Conservation (phyloP, 37 sponge, comb jelly and placozoan genomes). For the Tethya wilhelma region DNA sequence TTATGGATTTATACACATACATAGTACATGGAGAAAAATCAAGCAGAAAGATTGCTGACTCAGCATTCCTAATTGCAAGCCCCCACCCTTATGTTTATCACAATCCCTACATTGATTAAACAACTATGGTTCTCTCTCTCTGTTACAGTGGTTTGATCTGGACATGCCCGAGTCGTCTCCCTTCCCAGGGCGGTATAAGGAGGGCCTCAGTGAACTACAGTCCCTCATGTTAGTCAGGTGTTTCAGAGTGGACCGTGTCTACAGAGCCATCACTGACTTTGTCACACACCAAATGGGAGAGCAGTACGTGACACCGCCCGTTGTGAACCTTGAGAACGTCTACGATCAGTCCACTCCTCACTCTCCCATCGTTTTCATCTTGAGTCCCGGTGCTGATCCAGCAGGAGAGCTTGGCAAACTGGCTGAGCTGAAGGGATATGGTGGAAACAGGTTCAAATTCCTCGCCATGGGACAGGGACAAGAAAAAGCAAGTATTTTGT, state of each 20-base stretch:
- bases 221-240: constrained; percentile 90
- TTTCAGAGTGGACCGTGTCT: constrained; percentile 97
- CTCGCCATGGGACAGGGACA: constrained; percentile 99
- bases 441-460: constrained; percentile 98
- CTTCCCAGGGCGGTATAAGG: constrained; percentile 83
- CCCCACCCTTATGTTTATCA: constrained; percentile 2
- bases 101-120: neutral
- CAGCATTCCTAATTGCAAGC: too few species aligned
- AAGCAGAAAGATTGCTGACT: too few species aligned
- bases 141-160: constrained; percentile 91
- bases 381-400: constrained; percentile 99
- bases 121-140: too few species aligned
- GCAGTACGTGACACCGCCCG: constrained; percentile 98
- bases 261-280: constrained; percentile 95
- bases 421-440: constrained; percentile 93
- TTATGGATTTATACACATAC: neutral
- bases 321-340: constrained; percentile 90
- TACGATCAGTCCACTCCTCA: constrained; percentile 91
- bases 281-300: constrained; percentile 96
- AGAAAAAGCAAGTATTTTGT: constrained; percentile 76
- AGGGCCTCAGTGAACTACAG: constrained; percentile 83
- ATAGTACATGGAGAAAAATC: too few species aligned
- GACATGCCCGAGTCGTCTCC: constrained; percentile 91
- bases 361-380: constrained; percentile 98
- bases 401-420: constrained; percentile 96